Evolutionary conservation across 2,113 vertebrate genomes (phyloP), one percentile per base, ranked within the genome.

Genomic region (Campylomormyrus tamandua): DNA sequence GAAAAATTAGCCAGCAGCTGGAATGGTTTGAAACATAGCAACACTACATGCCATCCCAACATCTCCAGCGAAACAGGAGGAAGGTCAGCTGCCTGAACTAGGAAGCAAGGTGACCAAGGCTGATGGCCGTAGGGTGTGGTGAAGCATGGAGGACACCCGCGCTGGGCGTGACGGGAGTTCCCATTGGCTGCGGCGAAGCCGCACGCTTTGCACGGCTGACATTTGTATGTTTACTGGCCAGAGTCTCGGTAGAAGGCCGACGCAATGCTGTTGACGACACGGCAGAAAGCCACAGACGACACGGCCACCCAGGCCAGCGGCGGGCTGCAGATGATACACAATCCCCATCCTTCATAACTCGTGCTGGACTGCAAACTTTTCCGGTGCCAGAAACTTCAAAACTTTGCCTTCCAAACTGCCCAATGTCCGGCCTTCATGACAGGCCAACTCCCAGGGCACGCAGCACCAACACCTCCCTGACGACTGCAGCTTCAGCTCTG

Each of bases 11-110:
- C 83, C 52, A 39, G 48, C 35, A 62, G 35, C 19, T 87, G 56
- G 90, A 91, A 91, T 87, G 83, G 83, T 89, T 74, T 84, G 11
- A 87, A 89, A 80, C 35, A 42, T 42, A 42, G 74, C 15, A 5
- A 80, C 31, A 19, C 53, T 21, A 53, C 31, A 56, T 42, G 86
- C 31, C 86, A 39, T 50, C 17, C 50, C 50, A 27, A 7, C 49
- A 85, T 11, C 45, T 50, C 27, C 49, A 56, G 50, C 2, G 19
- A 87, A 19, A 35, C 11, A 58, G 27, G 49, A 21, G 50, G 50
- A 56, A 42, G 24, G 13, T 11, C 24, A 56, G 35, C 31, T 56
- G 86, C 6, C 8, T 39, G 86, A 87, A 10, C 7, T 56, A 17
- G 50, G 31, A 87, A 19, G 49, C 10, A 84, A 46, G 83, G 83